These are phyloP conservation scores for Spilogale gracilis DNA, from an alignment of 2,113 vertebrate species.

Conservation along the genomic window DNA sequence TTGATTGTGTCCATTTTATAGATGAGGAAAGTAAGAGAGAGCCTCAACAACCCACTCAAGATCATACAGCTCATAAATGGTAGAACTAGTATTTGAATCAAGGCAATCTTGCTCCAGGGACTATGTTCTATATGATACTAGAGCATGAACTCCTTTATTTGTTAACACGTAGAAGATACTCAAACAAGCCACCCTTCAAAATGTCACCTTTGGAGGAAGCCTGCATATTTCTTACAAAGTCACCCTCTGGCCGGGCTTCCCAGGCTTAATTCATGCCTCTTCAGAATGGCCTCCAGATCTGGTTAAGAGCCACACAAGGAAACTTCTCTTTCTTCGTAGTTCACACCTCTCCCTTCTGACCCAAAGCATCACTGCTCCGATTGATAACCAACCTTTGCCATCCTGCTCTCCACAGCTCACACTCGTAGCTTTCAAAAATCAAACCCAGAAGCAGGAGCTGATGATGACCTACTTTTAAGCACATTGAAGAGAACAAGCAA, in stretches of 20 bases:
- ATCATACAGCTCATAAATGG: background rate
- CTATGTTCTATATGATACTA: background rate
- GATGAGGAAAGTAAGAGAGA: background rate
- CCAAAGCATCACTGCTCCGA: background rate
- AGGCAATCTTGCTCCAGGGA: conserved; percentile 5
- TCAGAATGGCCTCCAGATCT: background rate
- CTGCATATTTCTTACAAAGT: background rate
- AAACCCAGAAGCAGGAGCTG: background rate
- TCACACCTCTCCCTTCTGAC: background rate
- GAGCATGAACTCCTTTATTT: background rate
- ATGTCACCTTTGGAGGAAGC: background rate
- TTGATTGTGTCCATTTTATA: conserved; percentile 15
- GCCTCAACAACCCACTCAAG: background rate
- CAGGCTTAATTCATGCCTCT: background rate
- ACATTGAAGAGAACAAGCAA: conserved; percentile 23
- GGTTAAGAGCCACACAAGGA: background rate
- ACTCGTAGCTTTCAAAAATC: conserved; percentile 28
- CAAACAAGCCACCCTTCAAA: background rate
- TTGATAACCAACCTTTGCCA: background rate
- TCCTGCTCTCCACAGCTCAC: background rate
- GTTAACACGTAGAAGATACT: background rate
- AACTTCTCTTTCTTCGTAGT: background rate
- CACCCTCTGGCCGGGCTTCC: background rate
- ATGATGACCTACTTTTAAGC: background rate
- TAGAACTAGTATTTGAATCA: background rate